Percentiles rank a stretch among this genome's conserved stretches.
phyloP scores from a whole-genome alignment of 2,113 vertebrate species.

The Diphyllodes magnificus region DNA sequence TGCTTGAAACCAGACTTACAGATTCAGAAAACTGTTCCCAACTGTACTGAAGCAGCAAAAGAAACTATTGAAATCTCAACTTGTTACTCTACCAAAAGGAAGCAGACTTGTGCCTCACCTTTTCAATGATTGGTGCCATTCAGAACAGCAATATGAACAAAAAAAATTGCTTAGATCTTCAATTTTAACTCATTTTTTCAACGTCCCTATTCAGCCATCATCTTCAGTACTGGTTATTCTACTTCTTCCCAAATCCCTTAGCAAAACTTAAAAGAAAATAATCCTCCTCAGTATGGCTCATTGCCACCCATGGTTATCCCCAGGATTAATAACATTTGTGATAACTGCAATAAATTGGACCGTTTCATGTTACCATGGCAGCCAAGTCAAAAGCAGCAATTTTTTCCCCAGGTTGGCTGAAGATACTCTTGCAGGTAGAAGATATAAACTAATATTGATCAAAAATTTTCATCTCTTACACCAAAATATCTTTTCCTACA shows the following conservation, averaged over 20 bases:
- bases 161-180: background rate
- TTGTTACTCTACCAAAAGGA: background rate
- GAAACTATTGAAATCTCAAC: background rate
- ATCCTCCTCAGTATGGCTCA: background rate
- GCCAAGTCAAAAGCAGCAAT: constrained; percentile 16
- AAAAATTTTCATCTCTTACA: background rate
- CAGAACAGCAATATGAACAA: background rate
- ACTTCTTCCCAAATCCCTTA: background rate
- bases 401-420: background rate
- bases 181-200: background rate
- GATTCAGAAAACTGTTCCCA: background rate
- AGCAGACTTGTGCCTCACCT: background rate
- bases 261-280: background rate
- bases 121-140: background rate
- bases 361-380: constrained; percentile 54
- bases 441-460: background rate
- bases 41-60: background rate
- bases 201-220: background rate
- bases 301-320: background rate
- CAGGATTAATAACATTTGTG: constrained; percentile 38
- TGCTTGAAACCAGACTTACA: background rate
- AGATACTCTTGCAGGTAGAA: background rate
- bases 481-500: background rate
- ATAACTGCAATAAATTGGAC: constrained; percentile 35
- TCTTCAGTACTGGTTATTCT: background rate